These are phyloP conservation scores for Oncorhynchus keta DNA, from an alignment of 2,113 vertebrate genomes.

Conservation along the genomic window DNA sequence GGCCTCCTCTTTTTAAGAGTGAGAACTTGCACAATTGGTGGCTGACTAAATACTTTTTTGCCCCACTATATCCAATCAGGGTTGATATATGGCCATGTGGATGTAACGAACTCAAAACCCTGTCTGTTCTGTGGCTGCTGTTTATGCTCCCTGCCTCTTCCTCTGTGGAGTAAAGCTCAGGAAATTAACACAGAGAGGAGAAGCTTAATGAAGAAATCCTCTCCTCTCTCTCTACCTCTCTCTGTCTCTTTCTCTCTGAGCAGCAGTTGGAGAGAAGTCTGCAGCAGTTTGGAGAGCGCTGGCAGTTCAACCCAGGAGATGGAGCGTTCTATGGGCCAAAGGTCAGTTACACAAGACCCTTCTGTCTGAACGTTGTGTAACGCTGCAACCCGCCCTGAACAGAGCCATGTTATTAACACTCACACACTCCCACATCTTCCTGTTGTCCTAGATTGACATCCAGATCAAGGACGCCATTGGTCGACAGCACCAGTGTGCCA, in stretches of 20 bases:
- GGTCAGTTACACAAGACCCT: slow-evolving; percentile 61
- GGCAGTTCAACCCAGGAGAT: slow-evolving; percentile 86
- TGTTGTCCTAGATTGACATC: slow-evolving; percentile 81
- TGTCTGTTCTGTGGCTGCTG: slow-evolving; percentile 3
- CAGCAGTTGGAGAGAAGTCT: slow-evolving; percentile 85
- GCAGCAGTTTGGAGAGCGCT: slow-evolving; percentile 79
- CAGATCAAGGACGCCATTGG: slow-evolving; percentile 84
- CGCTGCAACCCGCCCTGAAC: not conserved
- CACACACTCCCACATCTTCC: not conserved
- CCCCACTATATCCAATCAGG: slow-evolving; percentile 9
- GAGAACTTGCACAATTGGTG: too few relatives aligned
- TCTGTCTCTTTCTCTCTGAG: slow-evolving; percentile 29
- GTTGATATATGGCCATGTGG: not conserved
- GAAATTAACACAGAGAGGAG: too few relatives aligned
- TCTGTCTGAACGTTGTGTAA: too few relatives aligned
- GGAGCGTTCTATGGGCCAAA: slow-evolving; percentile 95
- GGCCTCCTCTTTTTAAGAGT: too few relatives aligned
- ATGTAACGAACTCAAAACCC: slow-evolving; percentile 1
- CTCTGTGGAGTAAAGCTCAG: too few relatives aligned
- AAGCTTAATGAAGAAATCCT: slow-evolving; percentile 5
- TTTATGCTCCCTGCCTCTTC: slow-evolving; percentile 36
- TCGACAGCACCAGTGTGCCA: slow-evolving; percentile 87
- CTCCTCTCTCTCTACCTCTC: slow-evolving; percentile 10
- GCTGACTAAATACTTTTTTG: too few relatives aligned
- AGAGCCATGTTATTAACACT: not conserved